Evolutionary conservation across 1,140 invertebrate species (phyloP), one percentile per base, ranked within the genome.

Genomic region (Drosophila prosaltans): DNA sequence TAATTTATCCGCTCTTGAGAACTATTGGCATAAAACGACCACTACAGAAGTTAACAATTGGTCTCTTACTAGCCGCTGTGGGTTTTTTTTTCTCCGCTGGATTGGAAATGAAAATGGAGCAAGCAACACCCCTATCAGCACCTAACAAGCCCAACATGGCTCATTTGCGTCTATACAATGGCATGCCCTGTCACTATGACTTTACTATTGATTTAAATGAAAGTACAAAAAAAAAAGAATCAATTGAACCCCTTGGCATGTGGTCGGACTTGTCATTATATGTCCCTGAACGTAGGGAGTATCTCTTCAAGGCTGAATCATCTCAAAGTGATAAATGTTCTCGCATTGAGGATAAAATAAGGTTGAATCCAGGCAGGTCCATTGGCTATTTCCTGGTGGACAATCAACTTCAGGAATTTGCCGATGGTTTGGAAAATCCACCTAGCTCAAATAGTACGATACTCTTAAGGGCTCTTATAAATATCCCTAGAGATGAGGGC

Each of bases 31-130:
- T 89, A 8, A 58, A 62, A 5, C 61, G 91, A 1, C 96, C 97
- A 0, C 90, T 98, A 28, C 95, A 97, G 73, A 95, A 96, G 91
- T 95, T 99, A 72, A 94, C 94, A 0, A 69, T 91, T n/a, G 98
- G 98, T n/a, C 97, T 98, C 59, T 63, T 98, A 3, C 91, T 99
- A 1, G 97, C 97, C 7, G 95, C 95, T 0, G 8, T 95, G 3
- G 95, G 98, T 0, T 99, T 99, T 92, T 91, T 97, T 5, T 92
- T 98, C 24, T 98, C 98, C n/a, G 98, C 95, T 3, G 89, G 97
- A 45, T 93, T 99, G 0, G 97, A 99, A 93, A 78, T 97, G 6
- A 91, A 95, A 81, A 93, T 99, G 40, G 94, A 98, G 94, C 91
- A 92, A 63, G 95, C 94, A 0, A 95, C 96, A 76, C 94, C 95